Evolutionary conservation across 2,888 invertebrate species (phyloP).

Genomic region (Tetragonisca angustula): DNA sequence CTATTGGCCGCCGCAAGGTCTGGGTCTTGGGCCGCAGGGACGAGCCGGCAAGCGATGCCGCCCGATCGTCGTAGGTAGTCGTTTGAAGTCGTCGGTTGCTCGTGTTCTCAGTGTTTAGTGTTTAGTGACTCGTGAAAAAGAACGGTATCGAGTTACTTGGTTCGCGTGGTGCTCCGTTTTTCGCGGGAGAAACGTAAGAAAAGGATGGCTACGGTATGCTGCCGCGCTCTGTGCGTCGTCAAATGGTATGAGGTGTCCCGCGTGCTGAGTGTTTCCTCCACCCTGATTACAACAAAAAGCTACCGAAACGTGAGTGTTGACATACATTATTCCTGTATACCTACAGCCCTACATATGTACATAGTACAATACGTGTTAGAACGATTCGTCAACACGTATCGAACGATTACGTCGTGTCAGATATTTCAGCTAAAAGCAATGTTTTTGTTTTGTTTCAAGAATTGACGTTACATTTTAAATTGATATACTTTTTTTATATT

Average conservation of each 20-base stretch:
- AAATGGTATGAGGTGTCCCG: conserved; percentile 78
- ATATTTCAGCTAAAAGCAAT: background rate
- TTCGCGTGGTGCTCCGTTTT: conserved; percentile 16
- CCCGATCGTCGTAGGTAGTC: conserved; percentile 70
- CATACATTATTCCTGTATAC: background rate
- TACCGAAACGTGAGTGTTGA: conserved; percentile 76
- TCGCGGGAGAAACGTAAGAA: conserved; percentile 12
- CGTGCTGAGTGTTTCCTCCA: conserved; percentile 76
- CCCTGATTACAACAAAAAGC: conserved; percentile 73
- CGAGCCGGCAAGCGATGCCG: conserved; percentile 66
- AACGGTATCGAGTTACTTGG: conserved; percentile 9
- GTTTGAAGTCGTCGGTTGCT: conserved; percentile 73
- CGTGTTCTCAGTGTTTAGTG: conserved; percentile 59
- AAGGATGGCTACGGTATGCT: conserved; percentile 79
- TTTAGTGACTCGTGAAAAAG: conserved; percentile 50
- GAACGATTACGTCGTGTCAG: background rate
- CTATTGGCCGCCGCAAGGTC: conserved; percentile 62
- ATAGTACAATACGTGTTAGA: background rate
- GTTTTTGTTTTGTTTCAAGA: background rate
- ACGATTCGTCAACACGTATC: background rate
- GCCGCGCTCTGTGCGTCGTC: conserved; percentile 75
- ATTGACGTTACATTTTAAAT: background rate
- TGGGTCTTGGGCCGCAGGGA: conserved; percentile 64
- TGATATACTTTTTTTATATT: background rate
- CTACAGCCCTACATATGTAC: too few relatives aligned